Evolutionary conservation across 1,140 invertebrate genomes (phyloP).

Genomic region (Anastrepha ludens): DNA sequence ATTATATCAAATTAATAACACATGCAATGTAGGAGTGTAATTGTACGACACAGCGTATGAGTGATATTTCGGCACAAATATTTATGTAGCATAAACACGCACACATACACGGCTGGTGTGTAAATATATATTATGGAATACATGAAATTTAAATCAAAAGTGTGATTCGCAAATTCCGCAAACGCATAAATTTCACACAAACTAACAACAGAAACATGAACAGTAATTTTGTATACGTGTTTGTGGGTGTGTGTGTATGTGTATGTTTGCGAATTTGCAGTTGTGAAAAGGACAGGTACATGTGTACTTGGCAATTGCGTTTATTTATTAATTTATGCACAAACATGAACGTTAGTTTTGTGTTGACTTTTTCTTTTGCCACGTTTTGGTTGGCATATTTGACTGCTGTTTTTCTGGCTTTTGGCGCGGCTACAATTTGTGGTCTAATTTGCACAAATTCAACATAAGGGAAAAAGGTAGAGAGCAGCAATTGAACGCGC

Average conservation of each 20-base stretch:
- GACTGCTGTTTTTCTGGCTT: background rate
- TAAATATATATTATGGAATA: background rate
- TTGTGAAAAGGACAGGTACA: background rate
- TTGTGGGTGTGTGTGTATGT: background rate
- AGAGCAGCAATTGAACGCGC: background rate
- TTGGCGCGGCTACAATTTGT: constrained; percentile 37
- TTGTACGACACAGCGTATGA: constrained; percentile 30
- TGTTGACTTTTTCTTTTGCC: constrained; percentile 14
- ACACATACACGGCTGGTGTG: background rate
- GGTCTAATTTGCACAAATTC: constrained; percentile 43
- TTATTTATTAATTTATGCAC: constrained; percentile 51
- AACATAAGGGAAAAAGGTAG: background rate
- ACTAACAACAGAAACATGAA: background rate
- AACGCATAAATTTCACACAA: background rate
- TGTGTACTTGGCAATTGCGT: constrained; percentile 43
- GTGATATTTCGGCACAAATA: background rate
- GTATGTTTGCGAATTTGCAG: background rate
- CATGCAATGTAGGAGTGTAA: background rate
- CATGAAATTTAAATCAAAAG: constrained; percentile 49
- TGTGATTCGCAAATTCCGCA: background rate
- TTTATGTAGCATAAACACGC: background rate
- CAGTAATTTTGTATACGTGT: background rate
- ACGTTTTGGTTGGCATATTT: constrained; percentile 15
- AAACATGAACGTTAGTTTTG: constrained; percentile 38
- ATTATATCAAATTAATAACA: constrained; percentile 15